phyloP scores from a whole-genome alignment of 2,888 invertebrate species.

The Hetaerina titia region DNA sequence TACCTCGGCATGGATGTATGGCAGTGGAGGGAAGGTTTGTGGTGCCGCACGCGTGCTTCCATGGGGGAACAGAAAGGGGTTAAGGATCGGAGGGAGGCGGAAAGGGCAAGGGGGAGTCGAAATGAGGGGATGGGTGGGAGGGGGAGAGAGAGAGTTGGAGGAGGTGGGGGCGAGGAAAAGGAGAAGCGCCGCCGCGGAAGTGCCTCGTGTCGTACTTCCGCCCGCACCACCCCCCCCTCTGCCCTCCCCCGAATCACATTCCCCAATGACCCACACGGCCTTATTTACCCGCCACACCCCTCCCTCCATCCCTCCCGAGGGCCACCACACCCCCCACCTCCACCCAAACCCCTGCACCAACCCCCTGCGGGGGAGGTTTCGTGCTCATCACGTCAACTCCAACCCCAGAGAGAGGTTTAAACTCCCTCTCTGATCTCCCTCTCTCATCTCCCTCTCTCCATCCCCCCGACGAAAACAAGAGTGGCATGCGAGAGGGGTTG shows the following conservation, averaged over 20 bases:
- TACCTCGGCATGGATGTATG: neutral
- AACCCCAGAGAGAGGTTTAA: neutral
- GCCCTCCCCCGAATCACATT: neutral
- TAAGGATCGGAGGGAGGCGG: neutral
- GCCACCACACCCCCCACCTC: neutral
- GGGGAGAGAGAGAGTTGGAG: neutral
- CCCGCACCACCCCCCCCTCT: neutral
- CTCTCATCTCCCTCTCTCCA: neutral
- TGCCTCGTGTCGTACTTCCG: slow-evolving; percentile 63
- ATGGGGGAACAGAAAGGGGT: slow-evolving; percentile 6
- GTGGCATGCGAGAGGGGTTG: neutral
- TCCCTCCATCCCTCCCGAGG: neutral
- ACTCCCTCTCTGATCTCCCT: neutral
- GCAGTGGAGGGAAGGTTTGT: neutral
- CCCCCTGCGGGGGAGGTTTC: neutral
- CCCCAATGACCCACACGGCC: neutral
- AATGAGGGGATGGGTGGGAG: neutral
- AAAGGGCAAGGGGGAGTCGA: neutral
- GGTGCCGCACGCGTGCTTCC: neutral
- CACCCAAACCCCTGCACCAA: neutral
- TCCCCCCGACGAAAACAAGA: slow-evolving; percentile 23
- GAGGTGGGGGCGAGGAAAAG: neutral
- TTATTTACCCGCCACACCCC: neutral
- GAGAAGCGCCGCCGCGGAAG: slow-evolving; percentile 6
- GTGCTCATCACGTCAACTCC: slow-evolving; percentile 16